Evolutionary conservation across 2,888 invertebrate species (phyloP).

Genomic region (Tiphia femorata): DNA sequence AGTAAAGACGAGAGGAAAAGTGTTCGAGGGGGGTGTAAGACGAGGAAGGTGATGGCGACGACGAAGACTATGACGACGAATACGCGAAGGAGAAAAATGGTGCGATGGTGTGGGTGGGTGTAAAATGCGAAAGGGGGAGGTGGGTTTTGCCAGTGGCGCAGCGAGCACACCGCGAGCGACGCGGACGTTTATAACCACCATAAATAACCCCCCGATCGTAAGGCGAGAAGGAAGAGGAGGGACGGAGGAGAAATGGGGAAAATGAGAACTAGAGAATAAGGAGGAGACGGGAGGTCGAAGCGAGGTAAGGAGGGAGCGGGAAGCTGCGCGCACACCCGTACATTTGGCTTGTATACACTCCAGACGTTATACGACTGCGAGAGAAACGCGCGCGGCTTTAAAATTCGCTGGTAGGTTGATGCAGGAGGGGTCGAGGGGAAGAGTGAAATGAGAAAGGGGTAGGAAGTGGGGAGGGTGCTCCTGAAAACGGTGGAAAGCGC

Average conservation of each 20-base stretch:
- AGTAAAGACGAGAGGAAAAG: constrained; percentile 8
- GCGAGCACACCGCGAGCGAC: constrained; percentile 25
- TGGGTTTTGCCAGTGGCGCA: constrained; percentile 19
- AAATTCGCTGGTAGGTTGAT: not conserved
- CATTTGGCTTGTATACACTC: not conserved
- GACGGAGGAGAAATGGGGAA: constrained; percentile 12
- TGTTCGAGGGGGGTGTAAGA: not conserved
- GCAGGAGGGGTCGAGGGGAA: not conserved
- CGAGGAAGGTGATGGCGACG: constrained; percentile 19
- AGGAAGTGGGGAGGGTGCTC: not conserved
- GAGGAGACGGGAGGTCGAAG: not conserved
- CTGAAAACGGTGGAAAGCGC: not conserved
- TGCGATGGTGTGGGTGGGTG: not conserved
- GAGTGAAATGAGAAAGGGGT: not conserved
- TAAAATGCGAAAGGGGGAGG: constrained; percentile 1
- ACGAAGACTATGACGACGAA: constrained; percentile 15
- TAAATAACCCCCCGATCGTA: constrained; percentile 57
- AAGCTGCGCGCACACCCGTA: too few relatives aligned
- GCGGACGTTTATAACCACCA: constrained; percentile 61
- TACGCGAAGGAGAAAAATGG: not conserved
- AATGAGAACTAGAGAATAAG: too few relatives aligned
- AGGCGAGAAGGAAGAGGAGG: constrained; percentile 28
- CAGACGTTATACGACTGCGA: constrained; percentile 8
- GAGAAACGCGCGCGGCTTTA: too few relatives aligned
- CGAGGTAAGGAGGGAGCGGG: constrained; percentile 6